Conservation (phyloP, 1,140 invertebrate species). For the Thalassaphorura encarpata region DNA sequence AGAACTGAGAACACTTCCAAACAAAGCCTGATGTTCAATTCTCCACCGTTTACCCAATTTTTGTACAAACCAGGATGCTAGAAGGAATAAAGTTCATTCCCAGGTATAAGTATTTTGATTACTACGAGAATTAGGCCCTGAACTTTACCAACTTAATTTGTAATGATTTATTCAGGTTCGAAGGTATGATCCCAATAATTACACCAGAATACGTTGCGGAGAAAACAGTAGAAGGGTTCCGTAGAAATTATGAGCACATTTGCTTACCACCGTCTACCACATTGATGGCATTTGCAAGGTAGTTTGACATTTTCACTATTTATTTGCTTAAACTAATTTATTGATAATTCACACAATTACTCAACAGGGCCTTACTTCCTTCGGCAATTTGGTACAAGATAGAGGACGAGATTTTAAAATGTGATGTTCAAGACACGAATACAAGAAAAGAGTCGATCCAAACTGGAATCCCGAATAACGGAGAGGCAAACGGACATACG, state of each 20-base stretch:
- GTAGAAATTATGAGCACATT: constrained; percentile 7
- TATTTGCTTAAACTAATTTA: neutral
- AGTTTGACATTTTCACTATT: neutral
- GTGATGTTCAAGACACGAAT: no score
- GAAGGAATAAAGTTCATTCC: constrained; percentile 43
- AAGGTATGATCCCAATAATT: constrained; percentile 5
- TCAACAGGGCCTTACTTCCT: neutral
- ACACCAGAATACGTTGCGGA: constrained; percentile 19
- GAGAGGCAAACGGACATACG: no score
- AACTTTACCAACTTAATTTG: neutral
- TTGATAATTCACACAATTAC: neutral
- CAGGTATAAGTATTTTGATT: constrained; percentile 3
- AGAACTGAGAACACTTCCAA: constrained; percentile 49
- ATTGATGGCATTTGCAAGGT: neutral
- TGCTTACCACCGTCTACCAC: constrained; percentile 1
- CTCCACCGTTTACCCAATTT: constrained; percentile 69
- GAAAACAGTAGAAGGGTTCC: constrained; percentile 13
- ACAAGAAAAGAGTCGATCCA: no score
- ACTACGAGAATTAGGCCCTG: neutral
- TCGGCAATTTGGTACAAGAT: neutral
- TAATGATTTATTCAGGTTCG: constrained; percentile 13
- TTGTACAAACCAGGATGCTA: constrained; percentile 72
- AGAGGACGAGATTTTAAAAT: neutral
- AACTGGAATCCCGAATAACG: no score
- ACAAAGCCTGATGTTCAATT: constrained; percentile 55